phyloP scores from a whole-genome alignment of 1,140 invertebrate species.

The Meloidogyne exigua region DNA sequence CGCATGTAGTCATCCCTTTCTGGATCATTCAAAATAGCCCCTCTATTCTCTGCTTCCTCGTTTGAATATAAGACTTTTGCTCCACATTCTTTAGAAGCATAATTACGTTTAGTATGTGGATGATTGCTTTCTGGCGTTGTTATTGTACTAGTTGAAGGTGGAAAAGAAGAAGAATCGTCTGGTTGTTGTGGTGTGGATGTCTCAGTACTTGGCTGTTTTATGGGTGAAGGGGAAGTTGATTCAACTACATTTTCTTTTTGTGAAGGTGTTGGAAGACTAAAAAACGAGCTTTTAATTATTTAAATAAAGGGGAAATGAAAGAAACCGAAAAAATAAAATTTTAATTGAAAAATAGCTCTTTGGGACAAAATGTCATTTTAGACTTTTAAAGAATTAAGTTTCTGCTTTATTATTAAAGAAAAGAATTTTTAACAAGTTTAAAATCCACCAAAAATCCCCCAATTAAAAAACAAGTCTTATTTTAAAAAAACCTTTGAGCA shows the following conservation, averaged over 20 bases:
- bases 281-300: background rate
- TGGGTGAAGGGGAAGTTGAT: background rate
- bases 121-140: background rate
- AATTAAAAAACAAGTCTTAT: too few relatives aligned
- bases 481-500: background rate
- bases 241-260: background rate
- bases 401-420: too few relatives aligned
- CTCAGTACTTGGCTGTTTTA: conserved; percentile 2
- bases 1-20: conserved; percentile 91
- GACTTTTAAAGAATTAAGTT: too few relatives aligned
- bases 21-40: conserved; percentile 75
- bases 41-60: conserved; percentile 78
- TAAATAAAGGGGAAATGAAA: too few relatives aligned
- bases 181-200: background rate
- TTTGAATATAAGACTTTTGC: conserved; percentile 86
- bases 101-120: conserved; percentile 42
- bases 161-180: background rate
- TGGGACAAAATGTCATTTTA: too few relatives aligned
- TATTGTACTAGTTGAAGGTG: background rate
- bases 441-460: too few relatives aligned
- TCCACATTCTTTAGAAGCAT: conserved; percentile 85
- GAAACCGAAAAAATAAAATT: too few relatives aligned
- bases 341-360: too few relatives aligned
- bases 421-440: too few relatives aligned
- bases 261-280: background rate